Conservation (phyloP, 1,140 invertebrate genomes). For the Tetranychus cinnabarinus region DNA sequence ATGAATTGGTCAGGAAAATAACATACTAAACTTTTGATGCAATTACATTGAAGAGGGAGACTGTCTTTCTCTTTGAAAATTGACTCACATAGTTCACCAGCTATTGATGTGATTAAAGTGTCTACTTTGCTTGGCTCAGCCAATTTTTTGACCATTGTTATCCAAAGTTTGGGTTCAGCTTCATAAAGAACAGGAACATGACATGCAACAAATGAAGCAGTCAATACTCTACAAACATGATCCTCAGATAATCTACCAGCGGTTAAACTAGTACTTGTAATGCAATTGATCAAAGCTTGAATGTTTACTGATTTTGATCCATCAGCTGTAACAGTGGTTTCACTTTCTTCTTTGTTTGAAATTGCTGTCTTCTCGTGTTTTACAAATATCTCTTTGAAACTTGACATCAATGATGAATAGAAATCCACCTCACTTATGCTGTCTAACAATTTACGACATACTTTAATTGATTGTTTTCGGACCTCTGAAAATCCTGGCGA, state of each 20-base stretch:
- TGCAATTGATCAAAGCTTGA: not conserved
- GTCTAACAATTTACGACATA: not conserved
- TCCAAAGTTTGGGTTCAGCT: slow-evolving; percentile 1
- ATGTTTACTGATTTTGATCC: not conserved
- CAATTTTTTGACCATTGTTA: not conserved
- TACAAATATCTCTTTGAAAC: not conserved
- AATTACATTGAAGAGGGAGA: not conserved
- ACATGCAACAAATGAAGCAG: not conserved
- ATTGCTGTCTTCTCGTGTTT: not conserved
- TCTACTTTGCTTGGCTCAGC: not conserved
- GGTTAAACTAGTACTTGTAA: not conserved
- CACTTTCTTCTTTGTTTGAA: not conserved
- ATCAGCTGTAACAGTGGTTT: not conserved
- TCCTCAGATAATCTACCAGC: not conserved
- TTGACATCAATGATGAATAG: not conserved
- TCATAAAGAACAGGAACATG: slow-evolving; percentile 1
- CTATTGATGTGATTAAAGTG: not conserved
- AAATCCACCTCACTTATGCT: not conserved
- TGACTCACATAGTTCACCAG: not conserved
- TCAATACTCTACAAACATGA: not conserved
- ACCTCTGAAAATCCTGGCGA: not conserved
- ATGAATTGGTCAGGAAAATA: slow-evolving; percentile 38
- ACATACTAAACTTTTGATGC: slow-evolving; percentile 25
- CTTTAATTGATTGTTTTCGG: not conserved
- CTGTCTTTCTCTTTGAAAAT: not conserved